Evolutionary conservation across 1,140 invertebrate genomes (phyloP).

Genomic region (Zaprionus inermis): DNA sequence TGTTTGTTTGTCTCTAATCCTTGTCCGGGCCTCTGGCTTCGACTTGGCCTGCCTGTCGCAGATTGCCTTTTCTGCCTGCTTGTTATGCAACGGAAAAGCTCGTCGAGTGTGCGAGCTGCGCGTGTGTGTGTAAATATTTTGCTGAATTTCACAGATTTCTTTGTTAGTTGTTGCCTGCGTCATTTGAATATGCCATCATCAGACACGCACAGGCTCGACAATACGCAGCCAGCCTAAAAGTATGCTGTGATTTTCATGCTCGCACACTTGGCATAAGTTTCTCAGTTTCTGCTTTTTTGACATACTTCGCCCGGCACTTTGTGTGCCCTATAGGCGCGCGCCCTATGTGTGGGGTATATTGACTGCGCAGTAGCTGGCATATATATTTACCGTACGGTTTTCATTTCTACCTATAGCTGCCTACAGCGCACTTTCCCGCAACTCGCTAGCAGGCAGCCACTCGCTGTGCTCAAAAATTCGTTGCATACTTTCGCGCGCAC

Average conservation of each 20-base stretch:
- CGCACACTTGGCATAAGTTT: constrained; percentile 77
- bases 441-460: not conserved
- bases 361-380: not conserved
- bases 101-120: constrained; percentile 49
- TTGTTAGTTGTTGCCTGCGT: constrained; percentile 55
- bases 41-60: constrained; percentile 26
- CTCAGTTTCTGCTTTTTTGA: constrained; percentile 48
- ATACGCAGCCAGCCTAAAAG: constrained; percentile 36
- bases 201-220: constrained; percentile 11
- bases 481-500: constrained; percentile 1
- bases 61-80: constrained; percentile 54
- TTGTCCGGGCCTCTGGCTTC: constrained; percentile 5
- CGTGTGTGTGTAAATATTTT: constrained; percentile 76
- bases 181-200: constrained; percentile 61
- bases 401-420: not conserved
- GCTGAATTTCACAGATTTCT: constrained; percentile 72
- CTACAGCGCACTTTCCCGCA: no score
- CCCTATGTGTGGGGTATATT: constrained; percentile 11
- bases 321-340: not conserved
- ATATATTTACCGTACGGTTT: not conserved
- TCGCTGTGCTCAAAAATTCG: not conserved
- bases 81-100: constrained; percentile 62
- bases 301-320: constrained; percentile 59
- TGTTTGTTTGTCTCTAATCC: constrained; percentile 27
- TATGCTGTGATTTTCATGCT: constrained; percentile 68